Evolutionary conservation across 1,140 invertebrate species (phyloP), one percentile per base, ranked within the genome.

Genomic region (Battus philenor): DNA sequence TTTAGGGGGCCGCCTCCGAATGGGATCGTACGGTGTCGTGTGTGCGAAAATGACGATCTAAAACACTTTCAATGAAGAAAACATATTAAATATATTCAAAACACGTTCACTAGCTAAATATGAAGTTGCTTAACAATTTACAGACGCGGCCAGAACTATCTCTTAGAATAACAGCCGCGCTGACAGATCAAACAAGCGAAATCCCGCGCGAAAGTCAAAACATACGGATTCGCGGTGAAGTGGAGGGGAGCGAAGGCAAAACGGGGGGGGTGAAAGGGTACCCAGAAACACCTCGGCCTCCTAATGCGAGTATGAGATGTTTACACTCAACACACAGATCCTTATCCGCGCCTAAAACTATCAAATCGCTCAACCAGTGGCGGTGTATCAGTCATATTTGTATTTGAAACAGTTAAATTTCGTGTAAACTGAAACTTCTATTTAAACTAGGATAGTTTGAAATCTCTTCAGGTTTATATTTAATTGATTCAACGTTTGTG

Each of bases 111-210:
- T n/a, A n/a, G n/a, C n/a, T 20, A 20, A 6, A 20, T 20, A 6
- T 6, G 20, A 36, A 36, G 17, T 16, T 18, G 20, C 20, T 16
- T 16, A 20, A 10, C 4, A 9, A 36, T 20, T 36, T 18, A 20
- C 33, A 36, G 17, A 33, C 13, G 15, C 20, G 18, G 1, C 33
- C 17, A 9, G 33, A 10, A 17, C 11, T 36, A 36, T 18, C 33
- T 34, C 32, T 11, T 12, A 36, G 33, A 36, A 36, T 41, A 29
- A 41, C 38, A 41, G n/a, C 16, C 15, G 29, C 13, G 24, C 38
- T 11, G 38, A 41, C 36, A 39, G 24, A 27, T 41, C 26, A 41
- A 29, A 41, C 38, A 41, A 41, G n/a, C 15, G 16, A 29, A 10
- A 41, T 29, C 12, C 24, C 11, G 13, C 7, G 13, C 13, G 17